Percentiles rank a stretch among this genome's conserved stretches.
phyloP scores from a whole-genome alignment of 1,140 invertebrate genomes.

The Zaprionus ghesquierei region DNA sequence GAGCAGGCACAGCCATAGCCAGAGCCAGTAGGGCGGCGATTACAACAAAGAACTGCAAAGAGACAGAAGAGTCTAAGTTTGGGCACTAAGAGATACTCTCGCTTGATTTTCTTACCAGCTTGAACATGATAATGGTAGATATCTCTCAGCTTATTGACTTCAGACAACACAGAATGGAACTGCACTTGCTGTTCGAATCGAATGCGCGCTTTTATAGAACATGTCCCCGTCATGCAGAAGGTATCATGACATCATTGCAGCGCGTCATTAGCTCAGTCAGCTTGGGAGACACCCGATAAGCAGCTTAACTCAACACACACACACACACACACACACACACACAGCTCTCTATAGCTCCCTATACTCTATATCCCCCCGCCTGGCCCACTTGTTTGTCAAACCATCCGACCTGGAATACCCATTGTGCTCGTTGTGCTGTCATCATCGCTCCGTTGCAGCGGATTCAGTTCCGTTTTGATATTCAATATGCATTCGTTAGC shows the following conservation, averaged over 20 bases:
- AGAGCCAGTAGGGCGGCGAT: slow-evolving; percentile 62
- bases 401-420: not conserved
- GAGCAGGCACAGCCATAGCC: slow-evolving; percentile 54
- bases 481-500: slow-evolving; percentile 61
- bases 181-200: slow-evolving; percentile 37
- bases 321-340: too few relatives aligned
- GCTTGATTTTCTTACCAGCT: slow-evolving; percentile 52
- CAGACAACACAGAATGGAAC: slow-evolving; percentile 46
- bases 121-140: slow-evolving; percentile 55
- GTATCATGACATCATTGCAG: slow-evolving; percentile 20
- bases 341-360: not conserved
- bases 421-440: slow-evolving; percentile 4
- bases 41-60: slow-evolving; percentile 59
- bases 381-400: not conserved
- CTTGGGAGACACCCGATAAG: slow-evolving; percentile 22
- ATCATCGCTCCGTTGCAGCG: slow-evolving; percentile 44
- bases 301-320: slow-evolving; percentile 33
- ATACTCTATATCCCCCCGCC: not conserved
- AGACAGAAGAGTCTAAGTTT: not conserved
- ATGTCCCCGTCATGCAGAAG: not conserved
- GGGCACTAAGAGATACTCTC: not conserved
- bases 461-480: slow-evolving; percentile 48
- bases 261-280: slow-evolving; percentile 11
- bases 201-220: slow-evolving; percentile 50
- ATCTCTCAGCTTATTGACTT: slow-evolving; percentile 34